These are phyloP conservation scores for Megalops cyprinoides DNA, from an alignment of 2,797 vertebrate species.

Conservation along the genomic window DNA sequence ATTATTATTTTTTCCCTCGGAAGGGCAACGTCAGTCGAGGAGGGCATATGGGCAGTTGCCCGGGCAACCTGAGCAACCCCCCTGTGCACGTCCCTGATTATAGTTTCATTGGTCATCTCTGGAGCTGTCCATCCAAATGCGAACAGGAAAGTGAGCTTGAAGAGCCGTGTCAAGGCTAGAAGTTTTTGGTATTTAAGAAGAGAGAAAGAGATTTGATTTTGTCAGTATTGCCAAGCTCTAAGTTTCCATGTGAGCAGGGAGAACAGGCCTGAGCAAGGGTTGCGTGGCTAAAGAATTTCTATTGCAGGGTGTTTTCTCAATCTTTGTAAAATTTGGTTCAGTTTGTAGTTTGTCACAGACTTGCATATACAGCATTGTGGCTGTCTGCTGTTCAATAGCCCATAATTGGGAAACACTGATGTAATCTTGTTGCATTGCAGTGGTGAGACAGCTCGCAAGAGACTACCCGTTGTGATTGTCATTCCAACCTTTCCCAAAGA, in stretches of 20 bases:
- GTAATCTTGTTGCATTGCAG: not conserved
- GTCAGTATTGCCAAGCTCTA: not conserved
- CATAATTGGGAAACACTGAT: conserved; percentile 1
- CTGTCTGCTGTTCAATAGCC: not conserved
- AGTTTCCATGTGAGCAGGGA: conserved; percentile 3
- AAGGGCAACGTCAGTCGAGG: too few relatives aligned
- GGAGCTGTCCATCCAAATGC: conserved; percentile 4
- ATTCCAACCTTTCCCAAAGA: conserved; percentile 11
- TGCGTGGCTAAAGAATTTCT: not conserved
- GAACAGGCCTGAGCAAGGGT: conserved; percentile 9
- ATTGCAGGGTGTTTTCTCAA: not conserved
- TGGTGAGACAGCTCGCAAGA: not conserved
- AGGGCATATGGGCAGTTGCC: too few relatives aligned
- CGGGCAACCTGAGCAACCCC: too few relatives aligned
- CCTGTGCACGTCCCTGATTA: too few relatives aligned
- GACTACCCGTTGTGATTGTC: not conserved
- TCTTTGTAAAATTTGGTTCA: not conserved
- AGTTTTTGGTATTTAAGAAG: not conserved
- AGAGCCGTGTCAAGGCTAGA: not conserved
- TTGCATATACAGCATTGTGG: not conserved
- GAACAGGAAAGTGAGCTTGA: not conserved
- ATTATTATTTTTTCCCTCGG: too few relatives aligned
- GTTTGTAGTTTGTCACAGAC: conserved; percentile 8
- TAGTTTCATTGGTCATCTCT: too few relatives aligned
- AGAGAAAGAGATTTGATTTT: not conserved